Conservation (phyloP, 2,888 invertebrate genomes). For the Zaprionus obscuricornis region DNA sequence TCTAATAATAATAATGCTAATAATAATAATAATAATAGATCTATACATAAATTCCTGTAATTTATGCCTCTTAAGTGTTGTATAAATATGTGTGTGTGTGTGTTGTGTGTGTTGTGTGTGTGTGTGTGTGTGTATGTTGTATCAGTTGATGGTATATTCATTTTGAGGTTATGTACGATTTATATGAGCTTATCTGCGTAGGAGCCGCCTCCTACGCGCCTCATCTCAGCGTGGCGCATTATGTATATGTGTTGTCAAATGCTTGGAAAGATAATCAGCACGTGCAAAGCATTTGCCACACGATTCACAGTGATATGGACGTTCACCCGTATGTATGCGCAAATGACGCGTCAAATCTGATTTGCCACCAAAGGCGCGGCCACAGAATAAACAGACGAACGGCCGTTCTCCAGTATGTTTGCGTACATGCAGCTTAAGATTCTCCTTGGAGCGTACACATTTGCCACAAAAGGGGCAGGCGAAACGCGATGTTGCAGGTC, state of each 20-base stretch:
- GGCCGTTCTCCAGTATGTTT: slow-evolving; percentile 94
- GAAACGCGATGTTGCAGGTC: slow-evolving; percentile 86
- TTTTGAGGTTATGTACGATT: slow-evolving; percentile 5
- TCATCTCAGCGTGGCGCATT: slow-evolving; percentile 86
- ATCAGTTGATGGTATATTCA: slow-evolving; percentile 6
- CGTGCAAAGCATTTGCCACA: slow-evolving; percentile 96
- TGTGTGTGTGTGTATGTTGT: slow-evolving; percentile 12
- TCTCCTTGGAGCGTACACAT: slow-evolving; percentile 94
- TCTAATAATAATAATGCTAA: slow-evolving; percentile 37
- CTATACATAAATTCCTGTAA: slow-evolving; percentile 67
- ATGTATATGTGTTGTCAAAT: slow-evolving; percentile 95
- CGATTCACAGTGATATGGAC: slow-evolving; percentile 95
- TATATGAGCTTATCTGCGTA: slow-evolving; percentile 82
- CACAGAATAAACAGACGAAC: slow-evolving; percentile 95
- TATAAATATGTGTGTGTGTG: slow-evolving; percentile 18
- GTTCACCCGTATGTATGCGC: slow-evolving; percentile 94
- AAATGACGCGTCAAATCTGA: slow-evolving; percentile 94
- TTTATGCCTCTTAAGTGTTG: slow-evolving; percentile 55
- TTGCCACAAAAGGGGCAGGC: slow-evolving; percentile 95
- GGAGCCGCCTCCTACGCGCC: slow-evolving; percentile 84
- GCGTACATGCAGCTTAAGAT: slow-evolving; percentile 93
- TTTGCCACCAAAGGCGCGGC: slow-evolving; percentile 94
- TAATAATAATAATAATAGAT: slow-evolving; percentile 44
- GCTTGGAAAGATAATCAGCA: slow-evolving; percentile 95
- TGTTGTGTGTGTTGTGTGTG: slow-evolving; percentile 18